Evolutionary conservation across 2,113 vertebrate species (phyloP), one percentile per base, ranked within the genome.

Genomic region (Ptyas mucosa): DNA sequence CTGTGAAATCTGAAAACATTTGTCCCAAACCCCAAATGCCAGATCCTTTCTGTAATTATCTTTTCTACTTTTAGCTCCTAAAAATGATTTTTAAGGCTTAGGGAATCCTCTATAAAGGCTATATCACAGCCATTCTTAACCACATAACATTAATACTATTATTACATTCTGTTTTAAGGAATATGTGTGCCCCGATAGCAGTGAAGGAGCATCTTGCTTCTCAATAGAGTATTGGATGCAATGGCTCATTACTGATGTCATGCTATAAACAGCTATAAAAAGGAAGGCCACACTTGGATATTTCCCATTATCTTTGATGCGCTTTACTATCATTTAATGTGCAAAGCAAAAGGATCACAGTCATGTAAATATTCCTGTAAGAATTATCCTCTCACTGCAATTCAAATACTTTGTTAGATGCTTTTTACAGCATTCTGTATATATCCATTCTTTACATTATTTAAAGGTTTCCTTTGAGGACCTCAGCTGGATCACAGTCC

Each of bases 211-310:
- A 94, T 52, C 5, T 89, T 53, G 89, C 94, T 97, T 97, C 96
- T 95, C 96, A 96, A 97, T 93, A 86, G 1, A 49, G 29, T 81
- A 93, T 96, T 95, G 95, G 95, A 97, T 95, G 93, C 90, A 92
- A 26, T 95, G 96, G 97, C 95, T 96, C 96, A 96, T 93, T 97
- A 93, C 94, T 95, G 90, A 94, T 97, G 93, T 95, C 95, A 96
- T 94, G 97, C 95, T 93, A 97, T 95, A 97, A 97, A 95, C 18
- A 94, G 91, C 46, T 90, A 96, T 92, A 93, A 89, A 34, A 26
- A 95, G 57, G 93, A 95, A 94, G 88, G 58, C 93, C 95, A 81
- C 91, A 90, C 11, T 81, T 0, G 0, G 94, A 89, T 49, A 95
- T 89, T 96, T 96, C 87, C 89, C 91, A 54, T 86, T 95, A 95